A percentile compares a stretch with the other conserved stretches of the same genome.
phyloP scores from a whole-genome alignment of 2,888 invertebrate genomes.

The Minunthozetes semirufus region DNA sequence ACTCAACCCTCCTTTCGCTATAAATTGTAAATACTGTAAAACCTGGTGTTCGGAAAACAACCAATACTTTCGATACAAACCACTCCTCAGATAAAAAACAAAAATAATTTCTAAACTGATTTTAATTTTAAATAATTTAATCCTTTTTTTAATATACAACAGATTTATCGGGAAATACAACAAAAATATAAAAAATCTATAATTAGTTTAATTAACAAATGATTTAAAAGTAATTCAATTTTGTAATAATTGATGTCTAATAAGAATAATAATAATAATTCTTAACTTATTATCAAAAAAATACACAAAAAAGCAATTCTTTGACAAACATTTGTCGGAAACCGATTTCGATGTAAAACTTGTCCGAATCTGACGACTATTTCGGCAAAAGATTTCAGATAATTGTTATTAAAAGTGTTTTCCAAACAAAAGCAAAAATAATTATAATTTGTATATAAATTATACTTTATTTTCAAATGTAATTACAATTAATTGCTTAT shows the following conservation, averaged over 20 bases:
- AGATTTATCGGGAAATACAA: neutral
- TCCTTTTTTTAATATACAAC: neutral
- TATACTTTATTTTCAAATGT: neutral
- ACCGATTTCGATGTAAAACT: too few relatives aligned
- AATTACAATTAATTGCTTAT: neutral
- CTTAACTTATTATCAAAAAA: too few relatives aligned
- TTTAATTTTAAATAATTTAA: neutral
- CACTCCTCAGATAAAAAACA: neutral
- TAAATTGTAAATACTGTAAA: conserved; percentile 1
- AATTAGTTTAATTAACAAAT: neutral
- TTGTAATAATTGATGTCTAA: neutral
- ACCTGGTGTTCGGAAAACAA: neutral
- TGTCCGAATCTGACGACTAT: too few relatives aligned
- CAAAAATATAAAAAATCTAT: too few relatives aligned
- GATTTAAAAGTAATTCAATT: neutral
- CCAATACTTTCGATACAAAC: neutral
- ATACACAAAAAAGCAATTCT: too few relatives aligned
- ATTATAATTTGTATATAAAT: neutral
- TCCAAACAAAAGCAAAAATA: neutral
- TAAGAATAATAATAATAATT: neutral
- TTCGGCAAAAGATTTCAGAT: too few relatives aligned
- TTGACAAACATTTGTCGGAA: neutral
- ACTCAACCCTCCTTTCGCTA: neutral
- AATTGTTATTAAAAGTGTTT: neutral
- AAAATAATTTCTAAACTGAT: neutral